Evolutionary conservation across 1,140 invertebrate species (phyloP).

Genomic region (Lethrus apterus): DNA sequence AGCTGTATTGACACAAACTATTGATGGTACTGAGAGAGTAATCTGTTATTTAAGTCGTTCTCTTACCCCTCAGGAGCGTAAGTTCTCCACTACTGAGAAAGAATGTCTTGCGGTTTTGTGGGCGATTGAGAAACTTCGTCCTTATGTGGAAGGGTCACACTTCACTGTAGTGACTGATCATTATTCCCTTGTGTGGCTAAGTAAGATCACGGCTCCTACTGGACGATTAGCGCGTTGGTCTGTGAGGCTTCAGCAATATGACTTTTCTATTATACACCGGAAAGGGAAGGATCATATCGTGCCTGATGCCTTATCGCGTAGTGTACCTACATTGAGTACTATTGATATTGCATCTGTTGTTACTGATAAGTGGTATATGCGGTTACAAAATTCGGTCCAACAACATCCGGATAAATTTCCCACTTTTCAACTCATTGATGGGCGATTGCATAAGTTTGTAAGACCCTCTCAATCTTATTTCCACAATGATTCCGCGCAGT

Average conservation of each 20-base stretch:
- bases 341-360: neutral
- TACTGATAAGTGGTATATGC: neutral
- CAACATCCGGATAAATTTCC: neutral
- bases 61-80: slow-evolving; percentile 32
- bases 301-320: slow-evolving; percentile 24
- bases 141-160: slow-evolving; percentile 26
- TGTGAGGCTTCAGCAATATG: slow-evolving; percentile 3
- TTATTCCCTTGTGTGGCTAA: slow-evolving; percentile 19
- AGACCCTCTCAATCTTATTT: neutral
- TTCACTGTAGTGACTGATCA: slow-evolving; percentile 28
- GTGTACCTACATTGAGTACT: neutral
- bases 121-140: slow-evolving; percentile 29
- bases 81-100: slow-evolving; percentile 37
- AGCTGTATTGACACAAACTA: slow-evolving; percentile 18
- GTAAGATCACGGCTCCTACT: slow-evolving; percentile 17
- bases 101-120: slow-evolving; percentile 42
- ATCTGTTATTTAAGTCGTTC: slow-evolving; percentile 36
- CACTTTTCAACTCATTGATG: neutral
- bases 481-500: neutral
- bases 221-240: neutral
- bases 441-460: neutral
- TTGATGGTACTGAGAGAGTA: slow-evolving; percentile 20
- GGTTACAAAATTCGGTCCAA: neutral
- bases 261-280: slow-evolving; percentile 22
- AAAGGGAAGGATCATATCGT: slow-evolving; percentile 23